Conservation (phyloP, 1,140 invertebrate species). For the Neodiprion virginianus region DNA sequence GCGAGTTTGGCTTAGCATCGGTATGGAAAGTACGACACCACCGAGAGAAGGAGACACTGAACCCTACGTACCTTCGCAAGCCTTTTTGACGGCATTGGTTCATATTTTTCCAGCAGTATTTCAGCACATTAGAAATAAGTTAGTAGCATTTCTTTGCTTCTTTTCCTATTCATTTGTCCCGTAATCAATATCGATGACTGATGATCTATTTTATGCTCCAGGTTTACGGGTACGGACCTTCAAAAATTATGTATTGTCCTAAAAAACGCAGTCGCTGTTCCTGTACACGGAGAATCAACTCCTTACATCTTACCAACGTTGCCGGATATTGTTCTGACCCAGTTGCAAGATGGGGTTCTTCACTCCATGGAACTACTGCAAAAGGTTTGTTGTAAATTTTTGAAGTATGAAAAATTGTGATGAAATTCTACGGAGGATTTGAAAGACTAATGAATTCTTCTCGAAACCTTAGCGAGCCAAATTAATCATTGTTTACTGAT, state of each 20-base stretch:
- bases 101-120: conserved; percentile 95
- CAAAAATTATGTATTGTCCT: conserved; percentile 81
- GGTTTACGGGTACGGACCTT: conserved; percentile 79
- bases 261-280: conserved; percentile 79
- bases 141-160: conserved; percentile 44
- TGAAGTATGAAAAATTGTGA: not conserved
- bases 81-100: conserved; percentile 90
- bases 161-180: conserved; percentile 6
- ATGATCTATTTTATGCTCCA: conserved; percentile 25
- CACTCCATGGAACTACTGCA: conserved; percentile 82
- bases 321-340: conserved; percentile 78
- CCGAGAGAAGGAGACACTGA: conserved; percentile 67
- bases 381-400: conserved; percentile 61
- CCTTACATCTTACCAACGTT: conserved; percentile 78
- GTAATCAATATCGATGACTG: not conserved
- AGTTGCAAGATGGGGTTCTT: conserved; percentile 84
- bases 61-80: conserved; percentile 86
- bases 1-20: conserved; percentile 88
- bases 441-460: conserved; percentile 13
- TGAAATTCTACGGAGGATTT: too few relatives aligned
- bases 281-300: conserved; percentile 82
- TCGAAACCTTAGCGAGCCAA: not conserved
- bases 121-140: conserved; percentile 85
- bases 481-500: too few relatives aligned
- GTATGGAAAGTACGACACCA: conserved; percentile 76